Base-by-base conservation (phyloP, 2,797 vertebrate species). In the Aythya fuligula region DNA sequence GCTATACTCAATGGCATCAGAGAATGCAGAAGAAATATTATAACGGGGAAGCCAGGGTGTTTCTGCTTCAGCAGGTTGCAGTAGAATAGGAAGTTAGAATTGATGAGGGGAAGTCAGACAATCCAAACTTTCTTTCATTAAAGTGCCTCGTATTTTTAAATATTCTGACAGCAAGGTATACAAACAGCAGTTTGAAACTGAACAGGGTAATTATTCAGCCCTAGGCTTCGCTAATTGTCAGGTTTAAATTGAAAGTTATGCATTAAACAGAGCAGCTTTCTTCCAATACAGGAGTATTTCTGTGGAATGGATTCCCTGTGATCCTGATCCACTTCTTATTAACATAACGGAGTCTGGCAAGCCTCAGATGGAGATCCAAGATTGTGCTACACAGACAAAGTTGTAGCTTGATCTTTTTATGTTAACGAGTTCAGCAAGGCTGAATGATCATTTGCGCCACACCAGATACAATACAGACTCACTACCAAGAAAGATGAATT, bases 241-340 rank as follows among this genome's bases (percentile, higher is more conserved):
- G 43, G 38, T 82, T 89, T 94, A 93, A 97, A 94, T 51, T 47
- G 51, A 94, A 93, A 95, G 71, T 51, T 47, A 57, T 66, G 51
- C 58, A 53, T 53, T 51, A 92, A 94, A 78, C 76, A 85, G 39
- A 79, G 45, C 60, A 87, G 67, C 62, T 81, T 89, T 5, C 64
- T 71, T 83, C 76, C 83, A 56, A 9, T 32, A 21, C 51, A 51
- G 60, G 56, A 75, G 5, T 82, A 85, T 79, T 85, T 90, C 77
- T 47, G 11, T 74, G 67, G 80, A 88, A 79, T 61, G 34, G 73
- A 79, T 71, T 82, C 43, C 34, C 73, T 62, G 14, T 73, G 70
- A 94, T 77, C 39, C 64, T 41, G 39, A 89, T 89, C 47, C 71
- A 66, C 25, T 49, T 73, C 73, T 1, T 6, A 45, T 85, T 45